phyloP scores from a whole-genome alignment of 2,888 invertebrate species.

The Amblyjoppa proteus region DNA sequence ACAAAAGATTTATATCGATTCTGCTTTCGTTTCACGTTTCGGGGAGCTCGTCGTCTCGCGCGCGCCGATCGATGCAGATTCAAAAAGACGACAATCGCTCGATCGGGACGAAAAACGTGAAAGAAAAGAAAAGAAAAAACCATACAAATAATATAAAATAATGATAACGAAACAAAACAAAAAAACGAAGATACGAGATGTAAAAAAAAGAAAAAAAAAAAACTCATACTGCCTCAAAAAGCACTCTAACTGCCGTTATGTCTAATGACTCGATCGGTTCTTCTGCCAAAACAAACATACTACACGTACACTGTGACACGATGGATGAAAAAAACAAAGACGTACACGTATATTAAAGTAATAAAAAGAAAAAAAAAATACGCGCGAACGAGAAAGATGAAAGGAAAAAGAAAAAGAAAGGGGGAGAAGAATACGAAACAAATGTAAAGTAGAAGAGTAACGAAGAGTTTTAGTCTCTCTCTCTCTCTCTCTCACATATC shows the following conservation, averaged over 20 bases:
- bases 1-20: slow-evolving; percentile 34
- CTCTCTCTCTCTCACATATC: slow-evolving; percentile 60
- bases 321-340: slow-evolving; percentile 2
- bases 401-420: slow-evolving; percentile 8
- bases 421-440: slow-evolving; percentile 26
- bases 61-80: slow-evolving; percentile 15
- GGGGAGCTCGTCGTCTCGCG: background rate
- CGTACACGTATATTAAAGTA: slow-evolving; percentile 51
- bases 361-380: slow-evolving; percentile 45
- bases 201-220: slow-evolving; percentile 41
- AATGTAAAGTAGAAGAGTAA: slow-evolving; percentile 62
- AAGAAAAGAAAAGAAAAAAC: slow-evolving; percentile 25
- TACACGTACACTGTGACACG: slow-evolving; percentile 29
- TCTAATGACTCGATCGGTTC: slow-evolving; percentile 33
- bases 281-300: slow-evolving; percentile 57
- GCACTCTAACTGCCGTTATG: slow-evolving; percentile 20
- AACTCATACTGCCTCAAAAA: slow-evolving; percentile 59
- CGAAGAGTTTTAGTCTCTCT: slow-evolving; percentile 56
- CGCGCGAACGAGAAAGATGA: slow-evolving; percentile 72
- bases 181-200: slow-evolving; percentile 47
- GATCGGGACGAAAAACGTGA: slow-evolving; percentile 5
- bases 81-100: background rate
- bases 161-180: slow-evolving; percentile 20
- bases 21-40: background rate
- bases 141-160: slow-evolving; percentile 43